Evolutionary conservation across 1,140 invertebrate genomes (phyloP).

Genomic region (Neotoxoptera formosana): DNA sequence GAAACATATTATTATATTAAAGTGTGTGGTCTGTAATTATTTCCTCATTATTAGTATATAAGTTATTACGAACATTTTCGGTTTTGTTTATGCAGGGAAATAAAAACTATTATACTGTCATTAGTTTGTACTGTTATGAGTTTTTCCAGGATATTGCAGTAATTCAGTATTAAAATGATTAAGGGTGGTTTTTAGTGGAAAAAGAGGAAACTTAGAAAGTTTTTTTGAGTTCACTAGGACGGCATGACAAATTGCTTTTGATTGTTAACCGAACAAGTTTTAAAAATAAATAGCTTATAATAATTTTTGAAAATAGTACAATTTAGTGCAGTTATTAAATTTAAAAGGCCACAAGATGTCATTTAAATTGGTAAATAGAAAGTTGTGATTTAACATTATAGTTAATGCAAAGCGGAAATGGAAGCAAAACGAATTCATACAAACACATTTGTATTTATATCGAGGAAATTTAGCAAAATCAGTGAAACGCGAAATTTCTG

Average conservation of each 20-base stretch:
- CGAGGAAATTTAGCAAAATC: neutral
- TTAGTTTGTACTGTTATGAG: neutral
- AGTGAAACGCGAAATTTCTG: neutral
- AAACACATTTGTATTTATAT: neutral
- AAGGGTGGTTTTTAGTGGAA: neutral
- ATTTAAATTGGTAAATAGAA: neutral
- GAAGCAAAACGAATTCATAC: neutral
- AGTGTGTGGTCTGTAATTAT: neutral
- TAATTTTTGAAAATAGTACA: neutral
- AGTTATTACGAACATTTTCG: neutral
- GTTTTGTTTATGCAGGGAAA: neutral
- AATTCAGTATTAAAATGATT: neutral
- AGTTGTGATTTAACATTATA: neutral
- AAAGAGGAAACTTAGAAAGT: neutral
- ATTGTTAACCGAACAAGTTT: neutral
- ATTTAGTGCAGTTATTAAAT: neutral
- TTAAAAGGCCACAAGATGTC: neutral
- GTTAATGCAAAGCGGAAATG: neutral
- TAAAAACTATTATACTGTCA: neutral
- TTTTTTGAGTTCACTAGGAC: neutral
- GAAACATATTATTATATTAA: neutral
- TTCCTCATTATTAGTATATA: neutral
- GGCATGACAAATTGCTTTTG: neutral
- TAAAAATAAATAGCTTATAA: neutral
- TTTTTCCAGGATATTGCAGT: neutral